A percentile compares a stretch with the other conserved stretches of the same genome.
phyloP scores from a whole-genome alignment of 2,797 vertebrate species.

The Sandelia bainsii region DNA sequence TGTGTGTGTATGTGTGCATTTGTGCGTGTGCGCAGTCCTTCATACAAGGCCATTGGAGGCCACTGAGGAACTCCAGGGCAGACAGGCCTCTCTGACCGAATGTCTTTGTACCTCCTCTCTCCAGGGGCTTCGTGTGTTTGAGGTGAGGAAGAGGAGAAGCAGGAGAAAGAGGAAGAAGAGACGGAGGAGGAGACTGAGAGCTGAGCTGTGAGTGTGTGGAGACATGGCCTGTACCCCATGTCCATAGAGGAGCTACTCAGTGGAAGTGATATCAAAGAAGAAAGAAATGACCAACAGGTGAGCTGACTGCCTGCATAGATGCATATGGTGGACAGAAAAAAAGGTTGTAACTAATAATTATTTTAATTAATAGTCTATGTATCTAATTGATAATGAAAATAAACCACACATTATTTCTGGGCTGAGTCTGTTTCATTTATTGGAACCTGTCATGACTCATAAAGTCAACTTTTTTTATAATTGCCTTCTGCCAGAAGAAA shows the following conservation, averaged over 20 bases:
- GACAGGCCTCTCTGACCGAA: constrained; percentile 67
- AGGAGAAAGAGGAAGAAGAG: constrained; percentile 43
- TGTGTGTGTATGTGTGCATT: constrained; percentile 13
- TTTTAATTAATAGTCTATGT: not conserved
- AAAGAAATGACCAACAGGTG: constrained; percentile 72
- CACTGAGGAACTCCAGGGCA: constrained; percentile 53
- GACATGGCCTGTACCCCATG: constrained; percentile 65
- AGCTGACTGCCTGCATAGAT: constrained; percentile 17
- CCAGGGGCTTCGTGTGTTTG: constrained; percentile 71
- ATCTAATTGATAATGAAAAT: not conserved
- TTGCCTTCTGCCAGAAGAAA: constrained; percentile 13
- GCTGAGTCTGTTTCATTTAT: constrained; percentile 5
- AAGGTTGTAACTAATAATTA: not conserved
- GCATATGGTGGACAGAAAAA: not conserved
- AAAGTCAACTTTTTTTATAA: constrained; percentile 22
- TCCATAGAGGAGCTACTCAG: constrained; percentile 56
- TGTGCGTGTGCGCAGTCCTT: constrained; percentile 40
- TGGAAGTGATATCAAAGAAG: constrained; percentile 55
- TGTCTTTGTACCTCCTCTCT: constrained; percentile 70
- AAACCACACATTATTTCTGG: constrained; percentile 8
- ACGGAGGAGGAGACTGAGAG: constrained; percentile 33
- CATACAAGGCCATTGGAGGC: constrained; percentile 60
- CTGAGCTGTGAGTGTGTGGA: constrained; percentile 59
- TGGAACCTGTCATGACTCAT: constrained; percentile 7
- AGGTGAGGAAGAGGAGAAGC: constrained; percentile 64